Evolutionary conservation across 2,888 invertebrate species (phyloP), one percentile per base, ranked within the genome.

Genomic region (Brenthis daphne): DNA sequence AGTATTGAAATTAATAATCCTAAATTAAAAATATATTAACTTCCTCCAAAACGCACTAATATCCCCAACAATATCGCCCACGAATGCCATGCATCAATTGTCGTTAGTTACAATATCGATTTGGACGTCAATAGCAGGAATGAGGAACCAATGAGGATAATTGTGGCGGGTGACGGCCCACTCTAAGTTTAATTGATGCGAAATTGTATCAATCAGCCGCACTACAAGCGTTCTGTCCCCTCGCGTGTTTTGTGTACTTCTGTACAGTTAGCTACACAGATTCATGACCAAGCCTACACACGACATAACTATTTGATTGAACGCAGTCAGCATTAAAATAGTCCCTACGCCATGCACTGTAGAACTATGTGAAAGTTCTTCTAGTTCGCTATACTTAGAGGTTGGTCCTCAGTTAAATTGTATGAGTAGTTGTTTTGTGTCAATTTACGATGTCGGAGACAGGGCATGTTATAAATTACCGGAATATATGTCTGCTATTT

Each of bases 111-210:
- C 74, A 75, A 75, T 73, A 74, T 74, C 77, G 72, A 74, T 73
- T 75, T 74, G 77, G 73, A 75, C 77, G 77, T 78, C 76, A 77
- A 77, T 77, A 69, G 69, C 70, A 78, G 76, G 86, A 90, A 90
- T 87, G 85, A 87, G 87, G 86, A 87, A 86, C 88, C 90, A 90
- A 90, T 90, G 84, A 86, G 85, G 83, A 88, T 88, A 85, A 89
- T 88, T 87, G 86, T 84, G 83, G 78, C 77, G 81, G 85, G 81
- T 81, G 79, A 81, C 81, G 81, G 79, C 81, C 77, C 82, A 78
- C 82, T 79, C 79, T 79, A 65, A 74, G 78, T 81, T 80, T 89
- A 90, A 90, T 89, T 89, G 90, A 89, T 87, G 88, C 88, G 83
- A 89, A 90, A 90, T 90, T 89, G 90, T 85, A 85, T 84, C 90